Base-by-base conservation (phyloP, 2,797 vertebrate species). In the Phataginus tetradactyla region DNA sequence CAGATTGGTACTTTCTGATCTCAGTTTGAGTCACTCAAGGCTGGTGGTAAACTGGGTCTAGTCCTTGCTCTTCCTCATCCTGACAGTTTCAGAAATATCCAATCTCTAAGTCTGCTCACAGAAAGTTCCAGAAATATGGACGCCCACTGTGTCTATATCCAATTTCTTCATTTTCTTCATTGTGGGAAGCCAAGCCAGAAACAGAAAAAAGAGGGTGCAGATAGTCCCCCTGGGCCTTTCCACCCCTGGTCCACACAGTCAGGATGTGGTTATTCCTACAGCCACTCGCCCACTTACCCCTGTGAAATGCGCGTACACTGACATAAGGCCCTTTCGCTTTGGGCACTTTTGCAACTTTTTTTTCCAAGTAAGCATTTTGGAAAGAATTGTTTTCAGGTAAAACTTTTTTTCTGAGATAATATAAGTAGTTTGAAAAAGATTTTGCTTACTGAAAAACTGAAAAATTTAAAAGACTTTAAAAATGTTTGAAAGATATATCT, bases 381-480 rank as follows among this genome's bases (percentile, higher is more conserved):
- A 75, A 90, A 91, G 45, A 86, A 87, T 45, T 88, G 10, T 81
- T 85, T 94, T 80, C 37, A 71, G 15, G 39, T 78, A 57, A 25
- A 91, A 18, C 3, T 89, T 95, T 77, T 74, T 69, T 89, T 92
- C 49, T 53, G 64, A 87, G 18, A 84, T 68, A 69, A 55, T 68
- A 53, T 45, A 80, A 78, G 93, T 68, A 61, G 32, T 88, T 77
- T 81, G 14, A 29, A 94, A 94, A 79, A 83, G 6, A 83, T 87
- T 88, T 95, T 91, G n/a, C 55, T 77, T 92, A 83, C 27, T 94
- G 37, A 80, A 75, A 90, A 95, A 66, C 8, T 93, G 55, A 94
- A 75, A 84, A 94, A 92, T 59, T 59, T 68, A 64, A 57, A 96
- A 97, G 15, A 37, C 51, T 4, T 78, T 84, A n/a, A 90, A 88